These are phyloP conservation scores for Acanthornis magna DNA, from an alignment of 2,797 vertebrate genomes.

Conservation along the genomic window DNA sequence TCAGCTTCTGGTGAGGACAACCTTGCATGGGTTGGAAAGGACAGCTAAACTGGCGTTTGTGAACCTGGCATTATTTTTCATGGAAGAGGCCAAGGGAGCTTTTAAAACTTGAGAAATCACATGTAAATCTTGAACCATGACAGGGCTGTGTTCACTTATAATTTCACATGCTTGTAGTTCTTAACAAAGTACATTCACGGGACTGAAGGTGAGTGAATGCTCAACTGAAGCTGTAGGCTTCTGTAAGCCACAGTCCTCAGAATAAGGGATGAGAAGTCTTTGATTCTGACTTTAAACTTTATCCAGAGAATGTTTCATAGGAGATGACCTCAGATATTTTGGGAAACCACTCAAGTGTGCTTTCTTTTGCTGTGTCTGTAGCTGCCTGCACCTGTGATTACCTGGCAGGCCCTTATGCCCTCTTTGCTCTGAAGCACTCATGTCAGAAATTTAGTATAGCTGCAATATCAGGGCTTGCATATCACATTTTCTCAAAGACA, in stretches of 20 bases:
- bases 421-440: background rate
- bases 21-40: background rate
- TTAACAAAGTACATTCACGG: background rate
- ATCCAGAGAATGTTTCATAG: background rate
- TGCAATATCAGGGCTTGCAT: background rate
- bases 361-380: background rate
- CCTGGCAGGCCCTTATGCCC: rapidly evolving
- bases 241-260: background rate
- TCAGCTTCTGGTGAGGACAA: background rate
- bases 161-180: background rate
- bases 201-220: background rate
- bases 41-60: background rate
- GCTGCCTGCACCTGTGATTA: background rate
- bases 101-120: background rate
- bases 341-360: background rate
- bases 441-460: background rate
- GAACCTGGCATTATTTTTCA: background rate
- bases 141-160: background rate
- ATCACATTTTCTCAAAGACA: background rate
- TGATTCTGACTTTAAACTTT: background rate
- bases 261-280: background rate
- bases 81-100: background rate
- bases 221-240: background rate
- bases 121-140: background rate
- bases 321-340: background rate